Percentiles rank a stretch among this genome's conserved stretches.
phyloP scores from a whole-genome alignment of 1,140 invertebrate genomes.

The Mactra quadrangularis region DNA sequence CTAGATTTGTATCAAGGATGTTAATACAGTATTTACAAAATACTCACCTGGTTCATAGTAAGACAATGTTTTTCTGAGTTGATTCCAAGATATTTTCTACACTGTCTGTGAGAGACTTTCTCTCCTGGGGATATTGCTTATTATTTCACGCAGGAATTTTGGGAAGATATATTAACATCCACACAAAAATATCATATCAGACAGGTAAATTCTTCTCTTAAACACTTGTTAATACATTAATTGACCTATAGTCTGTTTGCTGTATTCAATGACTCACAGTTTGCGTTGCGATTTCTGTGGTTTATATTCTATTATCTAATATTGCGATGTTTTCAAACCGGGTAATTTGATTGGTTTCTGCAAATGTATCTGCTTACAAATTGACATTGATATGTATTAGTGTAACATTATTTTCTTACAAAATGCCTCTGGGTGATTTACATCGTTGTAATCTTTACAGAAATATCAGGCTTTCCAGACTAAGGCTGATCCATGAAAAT shows the following conservation, averaged over 20 bases:
- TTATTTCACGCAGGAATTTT: slow-evolving; percentile 31
- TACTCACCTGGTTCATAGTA: slow-evolving; percentile 38
- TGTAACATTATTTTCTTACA: too few relatives aligned
- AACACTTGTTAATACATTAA: slow-evolving; percentile 57
- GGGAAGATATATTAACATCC: slow-evolving; percentile 31
- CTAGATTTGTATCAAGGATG: slow-evolving; percentile 45
- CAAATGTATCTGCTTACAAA: too few relatives aligned
- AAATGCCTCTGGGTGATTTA: too few relatives aligned
- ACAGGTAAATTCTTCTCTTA: slow-evolving; percentile 35
- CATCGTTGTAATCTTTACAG: too few relatives aligned
- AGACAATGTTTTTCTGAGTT: slow-evolving; percentile 35
- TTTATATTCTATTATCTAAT: too few relatives aligned
- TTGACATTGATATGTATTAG: too few relatives aligned
- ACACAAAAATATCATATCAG: slow-evolving; percentile 26
- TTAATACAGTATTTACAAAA: slow-evolving; percentile 45
- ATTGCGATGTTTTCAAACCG: too few relatives aligned
- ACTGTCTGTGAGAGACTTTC: neutral
- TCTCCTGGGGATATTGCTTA: slow-evolving; percentile 2
- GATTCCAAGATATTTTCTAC: slow-evolving; percentile 30
- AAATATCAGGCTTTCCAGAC: too few relatives aligned
- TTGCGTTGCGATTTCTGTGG: too few relatives aligned
- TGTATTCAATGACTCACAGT: neutral
- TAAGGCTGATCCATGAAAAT: too few relatives aligned
- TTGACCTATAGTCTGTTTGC: slow-evolving; percentile 12
- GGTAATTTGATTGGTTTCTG: too few relatives aligned